Base-by-base conservation (phyloP, 2,888 invertebrate genomes). In the Drosophila borborema region DNA sequence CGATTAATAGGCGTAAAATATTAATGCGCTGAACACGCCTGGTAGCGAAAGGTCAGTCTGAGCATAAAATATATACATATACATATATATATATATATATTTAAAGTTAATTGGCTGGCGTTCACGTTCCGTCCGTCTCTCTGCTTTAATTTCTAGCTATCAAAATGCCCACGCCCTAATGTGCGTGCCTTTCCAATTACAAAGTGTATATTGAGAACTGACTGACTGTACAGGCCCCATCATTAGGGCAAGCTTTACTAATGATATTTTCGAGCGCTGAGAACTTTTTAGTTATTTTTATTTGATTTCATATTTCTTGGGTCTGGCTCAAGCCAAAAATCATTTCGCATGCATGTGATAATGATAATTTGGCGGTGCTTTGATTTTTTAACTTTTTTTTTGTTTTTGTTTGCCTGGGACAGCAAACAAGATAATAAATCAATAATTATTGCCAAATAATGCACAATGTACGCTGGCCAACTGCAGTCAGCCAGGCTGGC, bases 141-240 rank as follows among this genome's bases (percentile, higher is more conserved):
- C 41, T 38, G 49, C 59, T 58, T 70, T 53, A 80, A 90, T 90
- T 89, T 85, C 88, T 85, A 88, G 81, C 76, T 59, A 72, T 79
- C 72, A 80, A 82, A 88, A 69, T 53, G 77, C 73, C 90, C 71
- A 86, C 85, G 90, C 90, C 90, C 85, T 81, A 86, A 90, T 90
- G 86, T 88, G 85, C 89, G 86, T 90, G 81, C 89, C 85, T 78
- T 88, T 86, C 86, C 83, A 88, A 90, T 86, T 86, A 82, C 70
- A 64, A 65, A 48, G 54, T 55, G 54, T 41, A 64, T 49, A 28
- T 56, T 54, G 20, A 51, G 46, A 14, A 36, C 56, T 28, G 28
- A 28, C 28, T 48, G 59, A 45, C 58, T 45, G 31, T 40, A 51
- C 3, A 14, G 40, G 58, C 43, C 82, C 86, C 89, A 81, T 88